Base-by-base conservation (phyloP, 2,888 invertebrate species). In the Sarcophaga carnaria region DNA sequence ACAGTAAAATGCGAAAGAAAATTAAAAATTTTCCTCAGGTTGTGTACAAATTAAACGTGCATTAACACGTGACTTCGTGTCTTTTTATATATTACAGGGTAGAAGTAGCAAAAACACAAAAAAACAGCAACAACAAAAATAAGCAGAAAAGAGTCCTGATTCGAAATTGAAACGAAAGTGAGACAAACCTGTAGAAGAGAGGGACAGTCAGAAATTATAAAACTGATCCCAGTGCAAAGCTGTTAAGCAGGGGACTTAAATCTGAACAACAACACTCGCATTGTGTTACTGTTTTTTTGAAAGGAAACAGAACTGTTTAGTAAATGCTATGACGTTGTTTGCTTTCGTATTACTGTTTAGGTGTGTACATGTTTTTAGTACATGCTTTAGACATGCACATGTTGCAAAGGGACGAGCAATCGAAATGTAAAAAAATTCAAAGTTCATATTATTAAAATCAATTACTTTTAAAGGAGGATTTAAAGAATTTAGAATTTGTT, bases 1-100 rank as follows among this genome's bases (percentile, higher is more conserved):
- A 54, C 45, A 60, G 37, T 10, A 10, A 37, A 37, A 37, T 37
- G 37, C 10, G 10, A 37, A 37, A 69, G 17, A 63, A 22, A 72
- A 25, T 72, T 54, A 63, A 60, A 79, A 67, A 78, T 59, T 49
- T 84, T 86, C 86, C 88, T 86, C 85, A 86, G 88, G 86, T 87
- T 86, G 87, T 80, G 78, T 86, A 85, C 85, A 89, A 89, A 88
- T 88, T 89, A 88, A 89, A 88, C 80, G 83, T 88, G 83, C 79
- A 88, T 87, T 88, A 88, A 88, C 89, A 89, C 89, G 89, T 89
- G 89, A 90, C 89, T 90, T 89, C 89, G 89, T 89, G 89, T 79
- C 85, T 67, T 90, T 89, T 89, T 85, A 64, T 72, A 14, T 63
- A 59, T 75, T 76, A 70, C 54, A 63, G 25, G 17, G 54, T 25